A percentile compares a stretch with the other conserved stretches of the same genome.
Evolutionary conservation across 2,888 invertebrate genomes (phyloP).

Genomic region (Dicycla oo): DNA sequence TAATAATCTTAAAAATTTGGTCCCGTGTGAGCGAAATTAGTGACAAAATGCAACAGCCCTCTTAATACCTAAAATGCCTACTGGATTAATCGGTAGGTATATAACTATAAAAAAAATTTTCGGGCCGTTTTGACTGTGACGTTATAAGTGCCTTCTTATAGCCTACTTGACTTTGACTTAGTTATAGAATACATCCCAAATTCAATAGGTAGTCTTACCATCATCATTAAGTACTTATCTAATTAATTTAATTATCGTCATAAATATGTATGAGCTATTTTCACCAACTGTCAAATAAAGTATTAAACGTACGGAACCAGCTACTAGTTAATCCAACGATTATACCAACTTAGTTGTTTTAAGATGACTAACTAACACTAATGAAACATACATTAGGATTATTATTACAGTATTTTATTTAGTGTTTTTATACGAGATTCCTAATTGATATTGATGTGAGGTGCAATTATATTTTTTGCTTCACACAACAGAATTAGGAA

Average conservation of each 20-base stretch:
- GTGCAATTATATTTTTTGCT: conserved; percentile 52
- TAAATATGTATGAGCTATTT: neutral
- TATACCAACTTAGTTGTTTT: conserved; percentile 18
- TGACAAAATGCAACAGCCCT: no score
- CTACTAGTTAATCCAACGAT: neutral
- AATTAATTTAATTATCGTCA: no score
- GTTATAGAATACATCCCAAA: neutral
- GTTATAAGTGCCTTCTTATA: no score
- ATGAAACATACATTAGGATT: conserved; percentile 42
- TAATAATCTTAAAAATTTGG: no score
- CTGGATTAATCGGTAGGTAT: neutral
- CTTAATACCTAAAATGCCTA: no score
- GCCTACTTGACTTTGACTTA: no score
- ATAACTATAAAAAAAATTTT: neutral
- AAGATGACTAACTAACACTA: conserved; percentile 40
- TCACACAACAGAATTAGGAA: conserved; percentile 11
- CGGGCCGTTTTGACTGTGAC: no score
- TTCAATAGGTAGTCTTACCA: neutral
- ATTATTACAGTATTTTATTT: conserved; percentile 19
- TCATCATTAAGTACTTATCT: no score
- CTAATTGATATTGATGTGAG: conserved; percentile 64
- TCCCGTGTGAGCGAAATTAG: no score
- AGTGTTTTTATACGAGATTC: conserved; percentile 30
- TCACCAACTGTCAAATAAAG: neutral
- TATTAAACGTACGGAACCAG: conserved; percentile 30